phyloP scores from a whole-genome alignment of 1,140 invertebrate genomes.

The Colletes gigas region DNA sequence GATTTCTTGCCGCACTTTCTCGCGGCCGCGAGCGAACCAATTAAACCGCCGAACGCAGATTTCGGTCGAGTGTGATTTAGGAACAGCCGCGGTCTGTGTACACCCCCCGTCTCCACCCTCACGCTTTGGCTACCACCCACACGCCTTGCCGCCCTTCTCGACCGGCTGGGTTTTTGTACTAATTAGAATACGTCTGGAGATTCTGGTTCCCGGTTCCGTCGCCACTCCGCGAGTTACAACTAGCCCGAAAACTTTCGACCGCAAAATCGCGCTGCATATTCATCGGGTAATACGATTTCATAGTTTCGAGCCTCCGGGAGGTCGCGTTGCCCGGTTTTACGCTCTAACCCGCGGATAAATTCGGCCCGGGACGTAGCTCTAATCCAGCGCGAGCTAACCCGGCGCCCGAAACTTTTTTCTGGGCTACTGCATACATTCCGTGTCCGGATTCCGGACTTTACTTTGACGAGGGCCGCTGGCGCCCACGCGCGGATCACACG shows the following conservation, averaged over 20 bases:
- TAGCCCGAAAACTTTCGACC: constrained; percentile 64
- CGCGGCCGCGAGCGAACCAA: constrained; percentile 32
- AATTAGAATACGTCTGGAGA: constrained; percentile 65
- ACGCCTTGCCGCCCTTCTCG: neutral
- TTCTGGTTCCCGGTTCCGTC: constrained; percentile 12
- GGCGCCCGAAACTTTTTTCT: constrained; percentile 47
- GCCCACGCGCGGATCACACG: constrained; percentile 6
- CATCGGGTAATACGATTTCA: constrained; percentile 68
- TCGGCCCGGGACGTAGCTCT: constrained; percentile 41
- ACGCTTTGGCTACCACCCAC: neutral
- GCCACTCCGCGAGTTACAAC: constrained; percentile 50
- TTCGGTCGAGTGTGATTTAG: constrained; percentile 51
- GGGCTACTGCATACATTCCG: constrained; percentile 48
- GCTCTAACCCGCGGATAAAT: constrained; percentile 62
- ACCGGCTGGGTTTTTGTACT: constrained; percentile 54
- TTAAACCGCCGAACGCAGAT: constrained; percentile 52
- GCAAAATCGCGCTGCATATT: constrained; percentile 73
- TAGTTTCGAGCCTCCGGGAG: constrained; percentile 47
- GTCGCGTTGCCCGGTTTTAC: constrained; percentile 40
- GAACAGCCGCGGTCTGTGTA: constrained; percentile 34
- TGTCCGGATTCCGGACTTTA: constrained; percentile 34
- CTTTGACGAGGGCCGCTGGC: constrained; percentile 16
- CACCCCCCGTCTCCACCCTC: neutral
- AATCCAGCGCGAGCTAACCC: constrained; percentile 10
- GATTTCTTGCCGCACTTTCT: constrained; percentile 48